Conservation (phyloP, 2,113 vertebrate genomes). For the Phalacrocorax aristotelis region DNA sequence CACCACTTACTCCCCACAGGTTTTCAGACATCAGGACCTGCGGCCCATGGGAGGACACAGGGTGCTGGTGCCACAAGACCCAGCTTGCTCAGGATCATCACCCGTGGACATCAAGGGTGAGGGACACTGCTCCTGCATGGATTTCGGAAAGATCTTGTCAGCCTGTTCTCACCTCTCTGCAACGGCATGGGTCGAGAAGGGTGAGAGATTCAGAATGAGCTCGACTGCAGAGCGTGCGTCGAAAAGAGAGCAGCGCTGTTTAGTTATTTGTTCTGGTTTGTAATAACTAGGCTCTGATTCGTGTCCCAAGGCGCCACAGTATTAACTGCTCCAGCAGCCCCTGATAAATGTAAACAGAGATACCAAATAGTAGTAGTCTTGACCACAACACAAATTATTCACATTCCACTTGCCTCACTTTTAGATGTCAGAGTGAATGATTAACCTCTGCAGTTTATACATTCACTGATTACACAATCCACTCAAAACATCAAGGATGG, state of each 20-base stretch:
- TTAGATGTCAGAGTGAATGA: not conserved
- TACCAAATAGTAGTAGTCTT: not conserved
- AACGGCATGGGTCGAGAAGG: not conserved
- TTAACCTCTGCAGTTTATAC: not conserved
- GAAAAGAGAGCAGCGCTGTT: rapidly evolving
- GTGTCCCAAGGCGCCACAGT: rapidly evolving
- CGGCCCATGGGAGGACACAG: not conserved
- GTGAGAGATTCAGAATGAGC: not conserved
- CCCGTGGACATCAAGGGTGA: not conserved
- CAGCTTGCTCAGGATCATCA: not conserved
- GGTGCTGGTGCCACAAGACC: not conserved
- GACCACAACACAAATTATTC: not conserved
- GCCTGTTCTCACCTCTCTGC: not conserved
- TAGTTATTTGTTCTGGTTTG: not conserved
- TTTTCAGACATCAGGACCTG: not conserved
- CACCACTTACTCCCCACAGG: not conserved
- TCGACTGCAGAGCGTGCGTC: rapidly evolving
- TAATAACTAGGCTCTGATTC: not conserved
- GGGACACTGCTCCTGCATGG: not conserved
- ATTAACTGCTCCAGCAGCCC: not conserved
- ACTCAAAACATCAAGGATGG: not conserved
- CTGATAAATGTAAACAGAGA: not conserved
- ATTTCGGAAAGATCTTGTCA: not conserved
- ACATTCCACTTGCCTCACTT: not conserved
- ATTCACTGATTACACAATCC: not conserved